Evolutionary conservation across 2,797 vertebrate genomes (phyloP).

Genomic region (Jordanella pulchra): DNA sequence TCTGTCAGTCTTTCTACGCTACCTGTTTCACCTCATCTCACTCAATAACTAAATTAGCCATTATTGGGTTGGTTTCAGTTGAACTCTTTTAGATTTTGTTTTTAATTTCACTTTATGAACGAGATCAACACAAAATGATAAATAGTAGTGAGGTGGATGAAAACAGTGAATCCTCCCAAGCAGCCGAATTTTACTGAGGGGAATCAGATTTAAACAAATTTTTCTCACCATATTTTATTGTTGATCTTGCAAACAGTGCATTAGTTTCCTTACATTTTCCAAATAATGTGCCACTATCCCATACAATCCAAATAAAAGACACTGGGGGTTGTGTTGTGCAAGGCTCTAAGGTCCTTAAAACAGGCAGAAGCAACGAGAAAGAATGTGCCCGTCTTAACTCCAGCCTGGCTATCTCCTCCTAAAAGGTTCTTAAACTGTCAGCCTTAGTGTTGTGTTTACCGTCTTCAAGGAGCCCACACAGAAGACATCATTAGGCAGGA

Average conservation of each 20-base stretch:
- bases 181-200: neutral
- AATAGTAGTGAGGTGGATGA: neutral
- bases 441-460: slow-evolving; percentile 45
- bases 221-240: neutral
- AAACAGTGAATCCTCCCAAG: neutral
- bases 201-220: neutral
- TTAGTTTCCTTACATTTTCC: neutral
- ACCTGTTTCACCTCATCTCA: slow-evolving; percentile 5
- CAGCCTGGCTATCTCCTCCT: slow-evolving; percentile 22
- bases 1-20: slow-evolving; percentile 1
- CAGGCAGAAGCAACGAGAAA: neutral
- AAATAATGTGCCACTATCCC: neutral
- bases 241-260: neutral
- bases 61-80: neutral
- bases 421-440: slow-evolving; percentile 39
- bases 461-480: slow-evolving; percentile 34
- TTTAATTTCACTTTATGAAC: neutral
- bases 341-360: slow-evolving; percentile 1
- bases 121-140: neutral
- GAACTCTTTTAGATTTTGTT: neutral
- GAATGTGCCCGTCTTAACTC: slow-evolving; percentile 15
- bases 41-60: no score
- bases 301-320: neutral
- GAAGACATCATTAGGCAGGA: slow-evolving; percentile 62
- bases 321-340: neutral